These are phyloP conservation scores for Hippoglossus hippoglossus DNA, from an alignment of 2,797 vertebrate genomes.

Conservation along the genomic window DNA sequence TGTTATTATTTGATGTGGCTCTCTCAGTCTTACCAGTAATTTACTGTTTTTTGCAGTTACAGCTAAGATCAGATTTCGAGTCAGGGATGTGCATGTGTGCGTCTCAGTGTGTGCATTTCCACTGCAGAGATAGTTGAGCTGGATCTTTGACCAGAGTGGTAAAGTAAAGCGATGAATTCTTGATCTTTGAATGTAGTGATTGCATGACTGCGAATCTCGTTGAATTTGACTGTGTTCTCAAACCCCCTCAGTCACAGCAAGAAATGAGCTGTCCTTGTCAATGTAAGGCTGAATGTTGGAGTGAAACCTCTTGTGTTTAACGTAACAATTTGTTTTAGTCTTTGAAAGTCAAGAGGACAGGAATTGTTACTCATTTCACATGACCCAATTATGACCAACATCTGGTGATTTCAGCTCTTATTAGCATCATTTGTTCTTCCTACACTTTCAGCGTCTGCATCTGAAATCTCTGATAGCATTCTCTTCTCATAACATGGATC, in stretches of 20 bases:
- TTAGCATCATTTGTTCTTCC: not conserved
- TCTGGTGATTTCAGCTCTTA: not conserved
- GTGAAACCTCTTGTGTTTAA: slow-evolving; percentile 3
- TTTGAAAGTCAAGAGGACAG: not conserved
- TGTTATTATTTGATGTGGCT: slow-evolving; percentile 74
- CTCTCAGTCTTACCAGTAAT: slow-evolving; percentile 36
- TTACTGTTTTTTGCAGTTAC: slow-evolving; percentile 22
- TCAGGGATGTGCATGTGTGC: slow-evolving; percentile 6
- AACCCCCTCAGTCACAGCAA: slow-evolving; percentile 4
- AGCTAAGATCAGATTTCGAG: slow-evolving; percentile 28
- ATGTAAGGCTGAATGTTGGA: not conserved
- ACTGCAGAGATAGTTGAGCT: not conserved
- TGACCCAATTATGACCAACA: not conserved
- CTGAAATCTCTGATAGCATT: not conserved
- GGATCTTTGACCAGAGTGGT: slow-evolving; percentile 14
- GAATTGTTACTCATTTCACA: not conserved
- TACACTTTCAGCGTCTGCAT: not conserved
- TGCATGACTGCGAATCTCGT: slow-evolving; percentile 22
- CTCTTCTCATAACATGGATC: not conserved
- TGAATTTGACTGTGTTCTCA: slow-evolving; percentile 21
- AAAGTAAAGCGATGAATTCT: slow-evolving; percentile 35
- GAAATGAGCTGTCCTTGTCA: slow-evolving; percentile 16
- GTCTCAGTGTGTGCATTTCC: not conserved
- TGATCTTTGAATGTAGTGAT: slow-evolving; percentile 31
- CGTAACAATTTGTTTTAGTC: not conserved